A percentile compares a stretch with the other conserved stretches of the same genome.
phyloP scores from a whole-genome alignment of 2,888 invertebrate genomes.

The Cryptocephalus primarius region DNA sequence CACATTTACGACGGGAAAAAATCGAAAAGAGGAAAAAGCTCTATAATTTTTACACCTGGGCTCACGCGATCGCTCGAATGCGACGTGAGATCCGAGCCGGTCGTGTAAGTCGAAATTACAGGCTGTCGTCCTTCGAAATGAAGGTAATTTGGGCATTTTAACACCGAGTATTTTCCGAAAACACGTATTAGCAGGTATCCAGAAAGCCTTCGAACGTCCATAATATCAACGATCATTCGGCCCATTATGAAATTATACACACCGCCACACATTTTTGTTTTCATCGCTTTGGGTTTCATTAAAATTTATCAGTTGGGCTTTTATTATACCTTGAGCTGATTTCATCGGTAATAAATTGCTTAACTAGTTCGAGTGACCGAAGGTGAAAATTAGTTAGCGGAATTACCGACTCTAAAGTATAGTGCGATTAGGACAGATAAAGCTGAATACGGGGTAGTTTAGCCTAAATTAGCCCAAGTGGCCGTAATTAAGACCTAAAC shows the following conservation, averaged over 20 bases:
- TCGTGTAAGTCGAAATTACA: conserved; percentile 35
- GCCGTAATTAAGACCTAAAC: no score
- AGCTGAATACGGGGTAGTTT: no score
- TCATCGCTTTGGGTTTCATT: neutral
- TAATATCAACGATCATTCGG: neutral
- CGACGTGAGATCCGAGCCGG: conserved; percentile 20
- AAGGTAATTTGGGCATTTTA: conserved; percentile 37
- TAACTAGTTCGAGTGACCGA: no score
- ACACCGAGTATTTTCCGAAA: conserved; percentile 29
- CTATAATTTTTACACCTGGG: neutral
- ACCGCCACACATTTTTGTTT: neutral
- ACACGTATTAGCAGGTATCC: conserved; percentile 25
- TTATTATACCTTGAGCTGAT: neutral
- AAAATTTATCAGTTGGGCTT: neutral
- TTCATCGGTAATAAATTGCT: no score
- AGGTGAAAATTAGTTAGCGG: no score
- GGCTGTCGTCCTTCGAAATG: conserved; percentile 32
- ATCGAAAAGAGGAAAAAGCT: neutral
- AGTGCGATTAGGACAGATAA: no score
- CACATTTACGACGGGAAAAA: neutral
- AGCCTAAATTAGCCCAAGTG: no score
- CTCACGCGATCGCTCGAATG: neutral
- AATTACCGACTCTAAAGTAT: no score
- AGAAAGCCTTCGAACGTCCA: neutral
- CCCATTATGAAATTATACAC: neutral